phyloP scores from a whole-genome alignment of 2,797 vertebrate species.

The Mionectes olivaceus region DNA sequence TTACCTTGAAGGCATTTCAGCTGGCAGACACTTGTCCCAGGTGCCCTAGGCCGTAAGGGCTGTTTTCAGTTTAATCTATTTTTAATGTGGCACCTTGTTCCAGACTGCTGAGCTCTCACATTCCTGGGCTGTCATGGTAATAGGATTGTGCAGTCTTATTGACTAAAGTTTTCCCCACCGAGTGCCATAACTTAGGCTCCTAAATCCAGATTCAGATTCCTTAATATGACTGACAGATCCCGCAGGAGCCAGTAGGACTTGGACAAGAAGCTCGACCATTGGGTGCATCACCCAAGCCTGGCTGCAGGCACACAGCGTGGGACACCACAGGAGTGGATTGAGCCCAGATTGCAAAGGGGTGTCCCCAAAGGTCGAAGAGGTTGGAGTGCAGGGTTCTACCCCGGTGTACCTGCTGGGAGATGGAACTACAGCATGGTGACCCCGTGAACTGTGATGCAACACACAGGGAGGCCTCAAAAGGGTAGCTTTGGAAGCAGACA shows the following conservation, averaged over 20 bases:
- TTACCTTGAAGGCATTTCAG: constrained; percentile 37
- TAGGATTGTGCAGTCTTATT: not conserved
- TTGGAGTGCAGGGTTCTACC: not conserved
- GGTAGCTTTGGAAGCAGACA: not conserved
- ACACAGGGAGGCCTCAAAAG: not conserved
- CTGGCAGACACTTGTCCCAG: constrained; percentile 53
- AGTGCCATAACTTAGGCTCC: not conserved
- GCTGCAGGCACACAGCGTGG: not conserved
- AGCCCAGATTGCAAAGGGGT: not conserved
- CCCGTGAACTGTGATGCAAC: not conserved
- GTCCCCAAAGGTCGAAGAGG: not conserved
- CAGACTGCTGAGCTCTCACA: constrained; percentile 34
- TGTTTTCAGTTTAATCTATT: constrained; percentile 49
- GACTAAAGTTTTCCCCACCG: constrained; percentile 12
- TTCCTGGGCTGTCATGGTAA: constrained; percentile 25
- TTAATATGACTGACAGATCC: not conserved
- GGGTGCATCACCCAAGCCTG: not conserved
- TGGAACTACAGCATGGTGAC: not conserved
- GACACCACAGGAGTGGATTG: not conserved
- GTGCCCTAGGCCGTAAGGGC: not conserved
- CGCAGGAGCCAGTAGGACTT: not conserved
- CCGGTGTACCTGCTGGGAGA: not conserved
- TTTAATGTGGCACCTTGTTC: constrained; percentile 53
- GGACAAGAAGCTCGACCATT: not conserved
- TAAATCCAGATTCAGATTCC: not conserved